Base-by-base conservation (phyloP, 2,797 vertebrate species). In the Podargus strigoides region DNA sequence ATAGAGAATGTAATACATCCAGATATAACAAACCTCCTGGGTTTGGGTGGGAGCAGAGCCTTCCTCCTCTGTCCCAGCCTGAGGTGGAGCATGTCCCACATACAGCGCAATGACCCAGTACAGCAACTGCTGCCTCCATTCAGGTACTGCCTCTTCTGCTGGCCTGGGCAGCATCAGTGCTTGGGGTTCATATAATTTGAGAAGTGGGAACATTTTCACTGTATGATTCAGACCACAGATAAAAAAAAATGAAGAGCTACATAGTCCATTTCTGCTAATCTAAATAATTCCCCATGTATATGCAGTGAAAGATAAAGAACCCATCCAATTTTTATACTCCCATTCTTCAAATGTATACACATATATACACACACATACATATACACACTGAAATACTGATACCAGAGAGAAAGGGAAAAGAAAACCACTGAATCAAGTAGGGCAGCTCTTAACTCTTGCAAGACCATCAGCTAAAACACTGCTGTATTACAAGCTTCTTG, bases 341-440 rank as follows among this genome's bases (percentile, higher is more conserved):
- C 14, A 28, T 81, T 84, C 69, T 94, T 75, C 49, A 68, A 37
- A 46, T 23, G 5, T 28, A 19, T 66, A 24, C 2, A 7, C 12
- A 78, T 3, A 27, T 9, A 63, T 11, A 70, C 9, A 37, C 11
- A 42, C 8, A 24, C 3, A 14, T 7, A 53, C 16, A 12, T 4
- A 30, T 9, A 27, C 7, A 42, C 12, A 16, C 0, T 70, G 39
- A 75, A 67, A 59, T 36, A 62, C 0, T 14, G 2, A 63, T 23
- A 36, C 2, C 21, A 53, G 44, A 53, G 14, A n/a, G 10, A 92
- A 77, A 60, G 20, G 19, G 13, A 32, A 87, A 79, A 78, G 6
- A 60, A 62, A 66, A 37, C 4, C 36, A 50, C 5, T 26, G n/a
- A 66, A 58, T 42, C 9, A 36, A 63, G 28, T 0, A 53, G 39